Base-by-base conservation (phyloP, 2,797 vertebrate genomes). In the Mus spretus region DNA sequence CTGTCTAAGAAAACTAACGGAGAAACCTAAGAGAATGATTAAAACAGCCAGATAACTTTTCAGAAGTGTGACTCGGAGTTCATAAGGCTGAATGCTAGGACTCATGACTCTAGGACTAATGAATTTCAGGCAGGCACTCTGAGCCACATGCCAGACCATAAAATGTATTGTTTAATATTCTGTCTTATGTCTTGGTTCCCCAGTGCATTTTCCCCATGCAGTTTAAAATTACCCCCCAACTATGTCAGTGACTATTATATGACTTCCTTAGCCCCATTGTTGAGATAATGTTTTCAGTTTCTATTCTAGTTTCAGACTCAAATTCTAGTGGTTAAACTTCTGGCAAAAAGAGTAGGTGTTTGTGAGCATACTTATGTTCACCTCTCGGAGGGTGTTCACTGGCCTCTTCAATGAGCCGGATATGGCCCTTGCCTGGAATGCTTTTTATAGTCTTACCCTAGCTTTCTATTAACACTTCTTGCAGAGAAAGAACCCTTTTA, bases 231-330 rank as follows among this genome's bases (percentile, higher is more conserved):
- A 65, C 0, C 57, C 53, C 53, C 93, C 55, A 5, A 9, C 92
- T 93, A 20, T 53, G 31, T 86, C 19, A 87, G 14, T 37, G 6
- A 92, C 72, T 55, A 9, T 70, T 92, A 14, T 92, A 61, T 74
- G 87, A 74, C 24, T 89, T 90, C 88, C 28, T 57, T 19, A 81
- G 91, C 28, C 44, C 44, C 37, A 55, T 86, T 83, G 17, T 92
- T 97, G 74, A 93, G n/a, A 89, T 67, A 93, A 74, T 67, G 26
- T 40, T 89, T 94, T 92, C 47, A 95, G 89, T 86, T 79, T 85
- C 67, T 72, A 19, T 72, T 72, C 70, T 37, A 20, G 70, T 72
- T 72, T 72, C 19, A 72, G 17, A 37, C 37, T 72, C 19, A 90
- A 85, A 79, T 85, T 85, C 79, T 61, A 31, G 34, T 94, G 34